These are phyloP conservation scores for Cheilosia vulpina DNA, from an alignment of 2,888 invertebrate genomes.

Conservation along the genomic window DNA sequence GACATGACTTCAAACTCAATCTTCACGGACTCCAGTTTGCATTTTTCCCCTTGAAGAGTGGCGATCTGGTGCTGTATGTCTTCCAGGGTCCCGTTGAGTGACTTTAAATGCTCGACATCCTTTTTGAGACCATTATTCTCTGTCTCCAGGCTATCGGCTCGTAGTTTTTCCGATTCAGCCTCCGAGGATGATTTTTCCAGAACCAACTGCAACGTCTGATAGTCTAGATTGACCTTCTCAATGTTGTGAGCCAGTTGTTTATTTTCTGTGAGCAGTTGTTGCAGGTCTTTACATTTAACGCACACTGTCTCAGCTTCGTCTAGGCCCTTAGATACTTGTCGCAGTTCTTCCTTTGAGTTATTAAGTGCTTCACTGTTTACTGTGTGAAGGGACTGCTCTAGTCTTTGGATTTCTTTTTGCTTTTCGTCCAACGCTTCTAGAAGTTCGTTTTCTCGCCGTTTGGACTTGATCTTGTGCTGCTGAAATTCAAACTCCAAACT, in stretches of 20 bases:
- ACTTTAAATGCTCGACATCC: conserved; percentile 38
- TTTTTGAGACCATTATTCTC: conserved; percentile 59
- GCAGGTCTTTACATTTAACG: conserved; percentile 78
- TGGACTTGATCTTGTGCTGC: conserved; percentile 84
- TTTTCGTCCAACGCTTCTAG: conserved; percentile 84
- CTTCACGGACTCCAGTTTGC: conserved; percentile 55
- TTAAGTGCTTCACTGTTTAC: conserved; percentile 77
- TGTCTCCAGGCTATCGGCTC: conserved; percentile 66
- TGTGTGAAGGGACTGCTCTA: conserved; percentile 77
- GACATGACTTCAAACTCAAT: conserved; percentile 60
- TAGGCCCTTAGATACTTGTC: conserved; percentile 77
- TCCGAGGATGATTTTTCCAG: conserved; percentile 37
- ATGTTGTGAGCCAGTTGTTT: conserved; percentile 70
- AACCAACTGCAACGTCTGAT: conserved; percentile 17
- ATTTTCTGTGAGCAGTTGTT: conserved; percentile 76
- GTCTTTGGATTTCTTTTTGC: conserved; percentile 76
- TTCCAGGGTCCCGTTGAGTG: conserved; percentile 38
- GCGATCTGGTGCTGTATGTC: conserved; percentile 43
- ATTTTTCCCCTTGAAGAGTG: conserved; percentile 50
- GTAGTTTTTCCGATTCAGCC: conserved; percentile 53
- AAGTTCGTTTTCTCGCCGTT: conserved; percentile 85
- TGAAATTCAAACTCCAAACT: conserved; percentile 85
- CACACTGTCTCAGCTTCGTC: conserved; percentile 75
- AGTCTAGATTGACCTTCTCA: conserved; percentile 39
- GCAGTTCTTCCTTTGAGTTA: conserved; percentile 78